These are phyloP conservation scores for Stenoptilia bipunctidactyla DNA, from an alignment of 2,888 invertebrate genomes.

Conservation along the genomic window DNA sequence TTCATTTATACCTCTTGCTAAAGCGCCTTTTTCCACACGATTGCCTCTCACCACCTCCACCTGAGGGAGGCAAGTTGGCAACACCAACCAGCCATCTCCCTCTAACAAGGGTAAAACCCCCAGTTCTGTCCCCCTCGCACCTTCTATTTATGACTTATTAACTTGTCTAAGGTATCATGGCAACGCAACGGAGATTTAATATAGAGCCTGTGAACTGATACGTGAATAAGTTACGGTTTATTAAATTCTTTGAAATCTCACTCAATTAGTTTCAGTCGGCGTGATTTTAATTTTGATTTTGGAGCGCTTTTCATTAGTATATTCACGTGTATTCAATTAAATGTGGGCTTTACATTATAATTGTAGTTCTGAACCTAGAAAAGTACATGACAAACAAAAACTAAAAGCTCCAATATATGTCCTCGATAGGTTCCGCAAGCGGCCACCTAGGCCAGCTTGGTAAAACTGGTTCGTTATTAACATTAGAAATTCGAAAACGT, in stretches of 20 bases:
- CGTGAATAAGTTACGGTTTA: slow-evolving; percentile 52
- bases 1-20: slow-evolving; percentile 38
- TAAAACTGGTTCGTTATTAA: no score
- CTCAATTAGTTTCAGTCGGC: not conserved
- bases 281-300: no score
- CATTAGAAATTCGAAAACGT: no score
- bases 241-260: slow-evolving; percentile 45
- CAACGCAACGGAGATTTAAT: slow-evolving; percentile 60
- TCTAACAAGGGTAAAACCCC: slow-evolving; percentile 10
- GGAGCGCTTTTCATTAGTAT: no score
- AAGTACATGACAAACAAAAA: no score
- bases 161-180: slow-evolving; percentile 68
- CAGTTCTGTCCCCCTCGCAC: slow-evolving; percentile 34
- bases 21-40: slow-evolving; percentile 65
- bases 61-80: slow-evolving; percentile 27
- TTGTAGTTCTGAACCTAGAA: no score
- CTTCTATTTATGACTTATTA: slow-evolving; percentile 68
- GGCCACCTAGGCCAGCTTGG: no score
- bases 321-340: no score
- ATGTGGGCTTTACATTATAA: no score
- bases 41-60: slow-evolving; percentile 54
- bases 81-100: slow-evolving; percentile 21
- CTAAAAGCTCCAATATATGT: no score
- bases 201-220: slow-evolving; percentile 63
- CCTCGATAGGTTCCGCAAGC: no score